Conservation (phyloP, 2,113 vertebrate species). For the Formicarius rufipectus region DNA sequence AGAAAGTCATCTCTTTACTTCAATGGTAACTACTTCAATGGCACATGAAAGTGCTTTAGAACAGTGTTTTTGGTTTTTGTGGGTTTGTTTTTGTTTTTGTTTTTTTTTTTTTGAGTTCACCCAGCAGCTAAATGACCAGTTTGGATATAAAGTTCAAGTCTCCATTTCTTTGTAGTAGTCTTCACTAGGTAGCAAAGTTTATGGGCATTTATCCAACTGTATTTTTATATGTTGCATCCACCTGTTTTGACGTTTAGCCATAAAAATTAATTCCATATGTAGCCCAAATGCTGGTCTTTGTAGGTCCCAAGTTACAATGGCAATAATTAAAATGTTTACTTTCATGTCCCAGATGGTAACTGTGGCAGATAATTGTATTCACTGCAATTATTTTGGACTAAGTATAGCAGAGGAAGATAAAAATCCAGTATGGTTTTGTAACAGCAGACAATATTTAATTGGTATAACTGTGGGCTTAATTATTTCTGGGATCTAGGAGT, state of each 20-base stretch:
- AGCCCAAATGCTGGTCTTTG: neutral
- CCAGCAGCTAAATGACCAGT: neutral
- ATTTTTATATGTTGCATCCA: neutral
- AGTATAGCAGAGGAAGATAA: constrained; percentile 25
- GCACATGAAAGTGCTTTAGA: constrained; percentile 22
- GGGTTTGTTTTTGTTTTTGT: neutral
- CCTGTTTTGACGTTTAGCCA: constrained; percentile 19
- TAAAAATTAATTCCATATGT: constrained; percentile 26
- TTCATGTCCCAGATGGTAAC: constrained; percentile 54
- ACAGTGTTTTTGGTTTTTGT: neutral
- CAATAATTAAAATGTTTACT: constrained; percentile 56
- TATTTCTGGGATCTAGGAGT: neutral
- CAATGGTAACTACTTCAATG: constrained; percentile 13
- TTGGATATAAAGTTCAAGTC: neutral
- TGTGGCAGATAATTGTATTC: constrained; percentile 33
- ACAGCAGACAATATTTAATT: neutral
- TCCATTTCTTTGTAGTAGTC: neutral
- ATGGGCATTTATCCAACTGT: neutral
- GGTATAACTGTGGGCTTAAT: neutral
- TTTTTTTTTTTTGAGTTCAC: neutral
- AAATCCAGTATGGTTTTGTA: neutral
- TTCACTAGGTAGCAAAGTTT: neutral
- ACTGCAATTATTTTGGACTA: constrained; percentile 46
- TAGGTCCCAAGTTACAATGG: constrained; percentile 16
- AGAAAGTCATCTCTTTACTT: neutral